Evolutionary conservation across 2,113 vertebrate species (phyloP).

Genomic region (Myotis lucifugus): DNA sequence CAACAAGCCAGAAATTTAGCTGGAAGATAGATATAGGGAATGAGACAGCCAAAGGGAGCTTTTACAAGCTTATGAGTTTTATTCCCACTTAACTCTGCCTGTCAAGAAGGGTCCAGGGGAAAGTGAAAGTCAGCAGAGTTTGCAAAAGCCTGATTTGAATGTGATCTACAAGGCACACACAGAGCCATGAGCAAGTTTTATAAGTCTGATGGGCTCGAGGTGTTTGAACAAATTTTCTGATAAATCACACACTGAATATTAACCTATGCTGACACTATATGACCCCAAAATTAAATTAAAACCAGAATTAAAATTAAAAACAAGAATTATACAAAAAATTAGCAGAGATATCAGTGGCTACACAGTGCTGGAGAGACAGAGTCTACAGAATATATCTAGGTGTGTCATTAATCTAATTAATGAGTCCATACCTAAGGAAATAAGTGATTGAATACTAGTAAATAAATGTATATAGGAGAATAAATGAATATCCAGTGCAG

Average conservation of each 20-base stretch:
- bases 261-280: rapidly evolving
- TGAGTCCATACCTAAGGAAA: not conserved
- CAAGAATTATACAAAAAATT: not conserved
- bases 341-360: not conserved
- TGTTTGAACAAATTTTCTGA: not conserved
- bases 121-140: not conserved
- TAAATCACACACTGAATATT: rapidly evolving
- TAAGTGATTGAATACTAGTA: no score
- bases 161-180: no score
- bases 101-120: not conserved
- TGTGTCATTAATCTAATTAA: not conserved
- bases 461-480: rapidly evolving
- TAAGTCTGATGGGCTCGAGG: no score
- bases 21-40: not conserved
- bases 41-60: rapidly evolving
- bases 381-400: not conserved
- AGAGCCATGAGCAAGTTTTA: not conserved
- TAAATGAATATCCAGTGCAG: rapidly evolving
- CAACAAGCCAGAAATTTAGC: no score
- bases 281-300: not conserved
- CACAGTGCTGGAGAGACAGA: not conserved
- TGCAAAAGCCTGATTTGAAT: no score
- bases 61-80: not conserved
- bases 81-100: rapidly evolving
- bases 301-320: not conserved